Evolutionary conservation across 2,888 invertebrate species (phyloP), one percentile per base, ranked within the genome.

Genomic region (Mesochorus sp.): DNA sequence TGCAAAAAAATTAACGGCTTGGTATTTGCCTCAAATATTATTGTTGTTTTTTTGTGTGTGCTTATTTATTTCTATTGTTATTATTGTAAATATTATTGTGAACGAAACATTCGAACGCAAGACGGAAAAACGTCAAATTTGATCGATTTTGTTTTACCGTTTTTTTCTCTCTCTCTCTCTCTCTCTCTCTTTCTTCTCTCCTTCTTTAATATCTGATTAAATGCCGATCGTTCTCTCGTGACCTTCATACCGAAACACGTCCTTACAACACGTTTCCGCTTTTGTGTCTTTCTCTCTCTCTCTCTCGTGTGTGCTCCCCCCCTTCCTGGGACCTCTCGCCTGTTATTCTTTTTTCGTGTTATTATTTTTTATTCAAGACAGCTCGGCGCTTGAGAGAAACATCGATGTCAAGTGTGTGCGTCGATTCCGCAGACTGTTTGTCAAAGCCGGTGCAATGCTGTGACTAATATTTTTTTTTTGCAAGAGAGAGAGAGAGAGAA

Each of bases 341-440:
- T 55, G n/a, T n/a, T n/a, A n/a, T 55, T 28, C 55, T 67, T 55
- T 26, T 55, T 55, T 28, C n/a, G 14, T 26, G 8, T 55, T 55
- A 31, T 68, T 68, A 55, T 57, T 68, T 68, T 68, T n/a, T n/a
- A n/a, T 51, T 51, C 10, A 26, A 64, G 34, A 21, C 62, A 49
- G 2, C 12, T 55, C 53, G n/a, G 55, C 28, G 19, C 8, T 12
- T 21, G 28, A 24, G 44, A 53, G 26, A 42, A 42, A 53, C 14
- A 67, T 26, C 17, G 42, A 64, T 6, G 8, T 39, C 44, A 6
- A 8, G 8, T 37, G 37, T 17, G 8, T 31, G 19, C 19, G 44
- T 21, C 39, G 6, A 21, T 12, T 64, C n/a, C n/a, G n/a, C 21
- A 47, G 31, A 39, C 37, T 53, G 44, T 62, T 53, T 44, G 17